Evolutionary conservation across 2,113 vertebrate species (phyloP), one percentile per base, ranked within the genome.

Genomic region (Oncorhynchus mykiss): DNA sequence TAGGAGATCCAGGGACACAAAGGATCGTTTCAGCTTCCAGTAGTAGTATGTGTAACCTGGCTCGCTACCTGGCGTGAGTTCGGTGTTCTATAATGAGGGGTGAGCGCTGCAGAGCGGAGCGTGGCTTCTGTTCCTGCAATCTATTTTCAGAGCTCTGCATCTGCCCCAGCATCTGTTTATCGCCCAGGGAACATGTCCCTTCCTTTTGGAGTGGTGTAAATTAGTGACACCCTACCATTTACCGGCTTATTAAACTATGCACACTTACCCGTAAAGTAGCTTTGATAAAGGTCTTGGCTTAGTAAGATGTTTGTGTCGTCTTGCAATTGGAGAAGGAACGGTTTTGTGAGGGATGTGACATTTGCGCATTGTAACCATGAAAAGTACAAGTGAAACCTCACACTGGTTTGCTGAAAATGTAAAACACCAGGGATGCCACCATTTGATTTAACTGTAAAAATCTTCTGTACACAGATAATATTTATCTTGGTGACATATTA

Each of bases 1-100:
- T 45, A 45, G 9, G 88, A 45, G 86, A 88, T 62, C 25, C 76
- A 34, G 87, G 88, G 27, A 65, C 76, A 8, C 75, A 81, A n/a
- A 62, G n/a, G 90, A 87, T 69, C 64, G 71, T 48, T 54, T 71
- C 31, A 48, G 24, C 25, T 68, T 70, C 20, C 59, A 62, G 59
- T 22, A 62, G 59, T 62, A 22, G 25, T 67, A 14, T 67, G 7
- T 29, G 22, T 27, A 25, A 27, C 65, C 65, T 29, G 65, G 9
- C 12, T 14, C 25, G 5, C 65, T 25, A 25, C 24, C 65, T 29
- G 4, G 9, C 20, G 4, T 22, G n/a, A 22, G n/a, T n/a, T 16
- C 7, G n/a, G 18, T 7, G 59, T 7, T 22, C 20, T 2, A 62
- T 7, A 11, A 62, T n/a, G 5, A 62, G 18, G 7, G n/a, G 59